These are phyloP conservation scores for Bursaphelenchus okinawaensis DNA, from an alignment of 2,888 invertebrate genomes.

Conservation along the genomic window DNA sequence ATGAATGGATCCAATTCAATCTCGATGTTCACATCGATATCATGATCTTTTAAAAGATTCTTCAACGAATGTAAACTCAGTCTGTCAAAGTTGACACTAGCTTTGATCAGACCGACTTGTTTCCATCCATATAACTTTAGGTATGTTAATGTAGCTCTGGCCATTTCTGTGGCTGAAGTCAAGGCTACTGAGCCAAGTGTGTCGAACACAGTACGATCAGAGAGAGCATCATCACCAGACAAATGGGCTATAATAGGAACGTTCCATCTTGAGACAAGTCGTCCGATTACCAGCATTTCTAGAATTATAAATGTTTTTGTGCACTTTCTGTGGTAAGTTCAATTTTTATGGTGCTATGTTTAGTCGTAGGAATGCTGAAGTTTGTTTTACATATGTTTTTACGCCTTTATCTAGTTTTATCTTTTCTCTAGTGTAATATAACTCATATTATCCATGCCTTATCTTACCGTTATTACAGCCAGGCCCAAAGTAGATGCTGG, in stretches of 20 bases:
- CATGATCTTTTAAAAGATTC: conserved; percentile 35
- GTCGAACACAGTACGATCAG: conserved; percentile 42
- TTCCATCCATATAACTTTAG: conserved; percentile 49
- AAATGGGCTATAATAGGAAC: conserved; percentile 54
- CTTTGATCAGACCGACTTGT: conserved; percentile 45
- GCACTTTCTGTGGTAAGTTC: too few species aligned
- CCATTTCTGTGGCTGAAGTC: conserved; percentile 54
- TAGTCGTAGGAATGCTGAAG: too few species aligned
- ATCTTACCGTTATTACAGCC: conserved; percentile 49
- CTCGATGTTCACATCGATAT: conserved; percentile 36
- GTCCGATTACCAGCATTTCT: conserved; percentile 54
- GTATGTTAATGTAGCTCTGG: conserved; percentile 46
- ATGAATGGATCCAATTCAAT: conserved; percentile 44
- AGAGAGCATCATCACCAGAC: conserved; percentile 49
- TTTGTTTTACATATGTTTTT: conserved; percentile 6
- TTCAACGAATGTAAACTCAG: conserved; percentile 43
- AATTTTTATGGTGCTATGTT: too few species aligned
- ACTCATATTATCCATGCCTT: too few species aligned
- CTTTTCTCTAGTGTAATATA: too few species aligned
- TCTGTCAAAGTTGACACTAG: conserved; percentile 34
- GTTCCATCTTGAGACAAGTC: conserved; percentile 52
- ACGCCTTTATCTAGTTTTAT: conserved; percentile 11
- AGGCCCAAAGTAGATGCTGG: conserved; percentile 52
- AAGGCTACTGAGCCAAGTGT: conserved; percentile 51
- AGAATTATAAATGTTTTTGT: too few species aligned